Percentiles rank a stretch among this genome's conserved stretches.
phyloP scores from a whole-genome alignment of 2,113 vertebrate species.

The human region GRCh38 chr3:120266501-120267000 shows the following conservation, averaged over 20 bases:
- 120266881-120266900: too few species aligned
- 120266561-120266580: conserved; percentile 21
- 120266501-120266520: neutral
- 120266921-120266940: too few species aligned
- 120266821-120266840: fast-evolving
- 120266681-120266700: neutral
- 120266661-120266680: neutral
- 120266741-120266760: neutral
- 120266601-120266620: conserved; percentile 1
- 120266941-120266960: too few species aligned
- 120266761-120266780: neutral
- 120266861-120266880: too few species aligned
- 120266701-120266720: neutral
- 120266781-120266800: conserved; percentile 34
- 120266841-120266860: too few species aligned
- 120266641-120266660: neutral
- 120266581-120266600: neutral
- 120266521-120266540: neutral
- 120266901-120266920: too few species aligned
- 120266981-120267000: too few species aligned
- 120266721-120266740: neutral
- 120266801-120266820: neutral
- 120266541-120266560: conserved; percentile 18
- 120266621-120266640: neutral
- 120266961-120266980: too few species aligned